Base-by-base conservation (phyloP, 2,888 invertebrate species). In the Agapostemon virescens region DNA sequence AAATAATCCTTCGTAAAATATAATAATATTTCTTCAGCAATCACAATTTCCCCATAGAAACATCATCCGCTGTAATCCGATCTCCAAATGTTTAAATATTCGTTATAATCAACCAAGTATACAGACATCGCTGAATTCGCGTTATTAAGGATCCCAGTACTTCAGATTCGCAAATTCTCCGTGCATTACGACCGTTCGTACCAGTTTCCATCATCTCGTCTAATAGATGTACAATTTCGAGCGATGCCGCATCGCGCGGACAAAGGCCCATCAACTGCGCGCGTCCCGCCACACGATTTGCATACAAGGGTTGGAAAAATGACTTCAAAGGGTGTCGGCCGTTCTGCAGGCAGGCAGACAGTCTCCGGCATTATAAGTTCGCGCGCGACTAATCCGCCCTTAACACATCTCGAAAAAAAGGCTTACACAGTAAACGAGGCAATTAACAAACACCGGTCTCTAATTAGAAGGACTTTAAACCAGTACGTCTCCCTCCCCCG, bases 391-490 rank as follows among this genome's bases (percentile, higher is more conserved):
- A 52, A 26, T 30, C 61, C 33, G 11, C 20, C 33, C 17, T 36
- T 40, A 76, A 52, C 63, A 5, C 23, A 38, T 67, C 23, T 13
- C n/a, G 15, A 17, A 38, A 61, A n/a, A 61, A 36, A 17, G 42
- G 23, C 20, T 55, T 23, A 52, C 23, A 3, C 23, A 15, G 64
- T 42, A 49, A 72, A 52, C 69, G 72, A 58, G 64, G 58, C 80
- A 79, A 80, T 80, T 74, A 79, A 66, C 73, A 66, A 77, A 66
- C 61, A 61, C 45, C 15, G 49, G n/a, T 30, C 69, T 69, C 49
- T 74, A 79, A 81, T 81, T 80, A 81, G 33, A 40, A 70, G 38
- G 13, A 40, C 15, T 23, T 74, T 17, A 40, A 80, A 74, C 70
- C 74, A 61, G 66, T 67, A 61, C 36, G 38, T 45, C n/a, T n/a